Evolutionary conservation across 2,888 invertebrate genomes (phyloP).

Genomic region (Philaethria dido): DNA sequence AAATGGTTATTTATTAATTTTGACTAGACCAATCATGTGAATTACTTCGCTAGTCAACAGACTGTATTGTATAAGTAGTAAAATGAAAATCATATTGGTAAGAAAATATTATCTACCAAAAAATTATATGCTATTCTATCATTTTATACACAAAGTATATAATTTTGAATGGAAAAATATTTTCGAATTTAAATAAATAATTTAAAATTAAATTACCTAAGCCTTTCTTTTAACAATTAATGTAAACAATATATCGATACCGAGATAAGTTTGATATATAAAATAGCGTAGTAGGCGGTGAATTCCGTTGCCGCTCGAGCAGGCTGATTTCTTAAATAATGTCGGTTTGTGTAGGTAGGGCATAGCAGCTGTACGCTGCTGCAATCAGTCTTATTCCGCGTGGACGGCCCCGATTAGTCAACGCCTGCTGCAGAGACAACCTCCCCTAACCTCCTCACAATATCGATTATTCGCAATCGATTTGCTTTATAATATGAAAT

Average conservation of each 20-base stretch:
- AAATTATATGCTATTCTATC: not conserved
- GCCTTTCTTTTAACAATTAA: not conserved
- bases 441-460: constrained; percentile 67
- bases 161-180: not conserved
- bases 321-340: constrained; percentile 83
- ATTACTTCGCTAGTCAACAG: too few relatives aligned
- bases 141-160: not conserved
- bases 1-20: too few relatives aligned
- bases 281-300: constrained; percentile 62
- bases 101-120: not conserved
- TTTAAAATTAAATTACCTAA: not conserved
- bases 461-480: constrained; percentile 80
- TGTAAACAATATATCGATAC: constrained; percentile 24
- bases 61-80: too few relatives aligned
- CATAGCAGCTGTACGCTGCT: constrained; percentile 77
- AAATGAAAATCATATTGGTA: not conserved
- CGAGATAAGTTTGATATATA: constrained; percentile 32
- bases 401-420: constrained; percentile 82
- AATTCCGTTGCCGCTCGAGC: constrained; percentile 79
- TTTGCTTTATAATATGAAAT: constrained; percentile 50
- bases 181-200: not conserved
- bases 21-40: too few relatives aligned
- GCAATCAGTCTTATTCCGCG: constrained; percentile 83
- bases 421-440: constrained; percentile 82
- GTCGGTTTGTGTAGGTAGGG: constrained; percentile 78